Conservation (phyloP, 2,888 invertebrate species). For the Abrostola tripartita region DNA sequence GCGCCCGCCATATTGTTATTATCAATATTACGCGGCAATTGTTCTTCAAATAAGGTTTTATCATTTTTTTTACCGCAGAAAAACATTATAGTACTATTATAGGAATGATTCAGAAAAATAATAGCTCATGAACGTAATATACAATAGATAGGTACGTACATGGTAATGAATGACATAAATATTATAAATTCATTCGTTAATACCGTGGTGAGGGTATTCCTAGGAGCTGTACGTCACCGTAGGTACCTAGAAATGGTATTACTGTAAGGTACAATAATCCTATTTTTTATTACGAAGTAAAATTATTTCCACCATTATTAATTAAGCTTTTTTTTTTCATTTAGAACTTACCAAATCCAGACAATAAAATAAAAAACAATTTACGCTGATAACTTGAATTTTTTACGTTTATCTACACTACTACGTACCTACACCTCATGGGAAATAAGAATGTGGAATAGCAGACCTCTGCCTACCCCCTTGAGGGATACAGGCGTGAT, state of each 20-base stretch:
- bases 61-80: slow-evolving; percentile 28
- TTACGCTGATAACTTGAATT: too few relatives aligned
- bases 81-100: slow-evolving; percentile 6
- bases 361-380: too few relatives aligned
- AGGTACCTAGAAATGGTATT: not conserved
- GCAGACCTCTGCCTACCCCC: too few relatives aligned
- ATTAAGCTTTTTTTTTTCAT: too few relatives aligned
- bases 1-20: slow-evolving; percentile 36
- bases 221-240: not conserved
- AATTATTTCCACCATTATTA: too few relatives aligned
- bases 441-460: too few relatives aligned
- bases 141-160: not conserved
- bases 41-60: slow-evolving; percentile 12
- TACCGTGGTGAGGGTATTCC: not conserved
- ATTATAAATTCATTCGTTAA: not conserved
- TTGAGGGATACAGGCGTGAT: too few relatives aligned
- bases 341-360: too few relatives aligned
- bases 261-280: not conserved
- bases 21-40: slow-evolving; percentile 23
- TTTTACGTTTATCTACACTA: too few relatives aligned
- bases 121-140: not conserved
- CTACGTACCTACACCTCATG: too few relatives aligned
- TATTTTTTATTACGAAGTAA: too few relatives aligned
- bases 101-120: slow-evolving; percentile 26
- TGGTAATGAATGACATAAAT: slow-evolving; percentile 12